phyloP scores from a whole-genome alignment of 2,888 invertebrate species.

The Trilocha varians region DNA sequence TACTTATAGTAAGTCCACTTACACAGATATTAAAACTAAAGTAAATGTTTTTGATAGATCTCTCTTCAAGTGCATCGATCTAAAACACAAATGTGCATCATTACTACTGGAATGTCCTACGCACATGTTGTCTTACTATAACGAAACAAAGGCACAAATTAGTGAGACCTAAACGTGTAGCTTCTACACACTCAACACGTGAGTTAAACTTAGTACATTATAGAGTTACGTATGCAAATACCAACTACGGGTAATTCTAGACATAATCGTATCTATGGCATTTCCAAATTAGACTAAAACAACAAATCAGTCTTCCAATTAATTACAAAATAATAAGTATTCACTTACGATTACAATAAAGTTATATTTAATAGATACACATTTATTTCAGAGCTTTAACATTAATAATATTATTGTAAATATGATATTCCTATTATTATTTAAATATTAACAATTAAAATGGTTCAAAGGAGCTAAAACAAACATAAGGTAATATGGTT shows the following conservation, averaged over 20 bases:
- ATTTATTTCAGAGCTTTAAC: slow-evolving; percentile 1
- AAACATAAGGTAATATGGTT: neutral
- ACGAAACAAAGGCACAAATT: slow-evolving; percentile 68
- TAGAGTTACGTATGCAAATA: slow-evolving; percentile 42
- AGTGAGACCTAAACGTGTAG: slow-evolving; percentile 52
- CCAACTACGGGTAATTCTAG: slow-evolving; percentile 26
- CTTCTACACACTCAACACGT: slow-evolving; percentile 49
- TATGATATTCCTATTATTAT: too few relatives aligned
- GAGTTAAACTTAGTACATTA: slow-evolving; percentile 39
- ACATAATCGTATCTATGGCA: slow-evolving; percentile 65
- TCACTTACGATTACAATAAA: slow-evolving; percentile 38
- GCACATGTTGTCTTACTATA: slow-evolving; percentile 36
- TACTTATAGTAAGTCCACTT: neutral
- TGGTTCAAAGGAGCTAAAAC: too few relatives aligned
- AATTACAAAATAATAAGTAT: slow-evolving; percentile 62
- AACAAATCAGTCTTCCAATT: slow-evolving; percentile 72
- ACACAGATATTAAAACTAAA: neutral
- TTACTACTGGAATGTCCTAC: slow-evolving; percentile 59
- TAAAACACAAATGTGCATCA: slow-evolving; percentile 33
- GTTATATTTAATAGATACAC: slow-evolving; percentile 9
- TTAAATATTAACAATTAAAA: too few relatives aligned
- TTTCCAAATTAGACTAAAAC: slow-evolving; percentile 72
- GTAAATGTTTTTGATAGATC: neutral
- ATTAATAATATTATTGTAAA: neutral
- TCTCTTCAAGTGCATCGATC: slow-evolving; percentile 4